These are phyloP conservation scores for Limosa lapponica DNA, from an alignment of 2,797 vertebrate species.

Conservation along the genomic window DNA sequence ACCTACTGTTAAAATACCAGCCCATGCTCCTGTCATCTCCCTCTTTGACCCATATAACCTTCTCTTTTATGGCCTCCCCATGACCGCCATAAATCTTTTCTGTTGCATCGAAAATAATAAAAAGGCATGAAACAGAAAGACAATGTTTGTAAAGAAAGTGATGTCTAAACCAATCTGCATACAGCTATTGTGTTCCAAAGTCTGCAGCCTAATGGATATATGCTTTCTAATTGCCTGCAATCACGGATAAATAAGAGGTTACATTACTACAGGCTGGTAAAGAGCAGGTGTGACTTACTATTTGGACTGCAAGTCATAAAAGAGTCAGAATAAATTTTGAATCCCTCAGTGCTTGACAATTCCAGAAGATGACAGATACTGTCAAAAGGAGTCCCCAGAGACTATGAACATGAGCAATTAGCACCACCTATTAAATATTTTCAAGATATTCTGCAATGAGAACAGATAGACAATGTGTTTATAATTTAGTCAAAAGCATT, in stretches of 20 bases:
- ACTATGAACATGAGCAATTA: not conserved
- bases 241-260: not conserved
- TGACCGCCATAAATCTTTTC: not conserved
- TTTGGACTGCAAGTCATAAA: constrained; percentile 7
- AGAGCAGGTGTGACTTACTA: constrained; percentile 5
- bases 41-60: not conserved
- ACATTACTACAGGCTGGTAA: not conserved
- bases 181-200: not conserved
- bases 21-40: not conserved
- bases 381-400: not conserved
- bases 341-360: not conserved
- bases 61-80: not conserved
- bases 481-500: not conserved
- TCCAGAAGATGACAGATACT: not conserved
- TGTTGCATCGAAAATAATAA: not conserved
- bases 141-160: not conserved
- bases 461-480: not conserved
- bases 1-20: not conserved
- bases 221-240: constrained; percentile 14
- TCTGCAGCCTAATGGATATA: not conserved
- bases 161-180: not conserved
- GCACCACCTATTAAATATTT: constrained; percentile 8
- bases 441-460: not conserved
- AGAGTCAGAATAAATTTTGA: constrained; percentile 18
- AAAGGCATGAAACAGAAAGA: constrained; percentile 16